Evolutionary conservation across 2,113 vertebrate species (phyloP), one percentile per base, ranked within the genome.

Genomic region (Paradisaea rubra): DNA sequence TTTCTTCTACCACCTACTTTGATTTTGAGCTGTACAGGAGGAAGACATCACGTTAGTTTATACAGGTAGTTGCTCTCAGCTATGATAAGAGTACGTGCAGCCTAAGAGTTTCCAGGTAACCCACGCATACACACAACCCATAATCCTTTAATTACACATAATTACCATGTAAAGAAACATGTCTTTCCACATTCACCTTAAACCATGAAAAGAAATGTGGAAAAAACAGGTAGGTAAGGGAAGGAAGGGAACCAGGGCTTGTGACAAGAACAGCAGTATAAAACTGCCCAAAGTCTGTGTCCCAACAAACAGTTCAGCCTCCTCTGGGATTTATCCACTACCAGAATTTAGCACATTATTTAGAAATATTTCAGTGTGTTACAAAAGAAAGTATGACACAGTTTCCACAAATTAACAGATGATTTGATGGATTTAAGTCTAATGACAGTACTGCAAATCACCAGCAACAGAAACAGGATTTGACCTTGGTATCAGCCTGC

Each of bases 81-180:
- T 45, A 2, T 2, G 10, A 28, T 65, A 35, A 35, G 28, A 41
- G 13, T 2, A 52, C 1, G 3, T 3, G 12, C 45, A 77, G n/a
- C 39, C 30, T 7, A 37, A 52, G 41, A 71, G 65, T 16, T 86
- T 73, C 63, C 6, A 1, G 0, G 0, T 65, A 86, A 65, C 19
- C 45, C 52, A 57, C 39, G 6, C 0, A 0, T 21, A 44, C 33
- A 47, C 21, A 42, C 71, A 79, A 60, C 35, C 8, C 63, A 47
- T 76, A 44, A 85, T 42, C 57, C 74, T 85, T 69, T 81, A 86
- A 90, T 86, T 78, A 52, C 1, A 31, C 9, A 23, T 49, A 41
- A 83, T 73, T 71, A 65, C 11, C n/a, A 60, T 1, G 1, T 39
- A 76, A 82, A 45, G 74, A 85, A 82, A 73, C 4, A 0, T 11